Percentiles rank a stretch among this genome's conserved stretches.
phyloP scores from a whole-genome alignment of 2,113 vertebrate genomes.

The Vulpes lagopus region DNA sequence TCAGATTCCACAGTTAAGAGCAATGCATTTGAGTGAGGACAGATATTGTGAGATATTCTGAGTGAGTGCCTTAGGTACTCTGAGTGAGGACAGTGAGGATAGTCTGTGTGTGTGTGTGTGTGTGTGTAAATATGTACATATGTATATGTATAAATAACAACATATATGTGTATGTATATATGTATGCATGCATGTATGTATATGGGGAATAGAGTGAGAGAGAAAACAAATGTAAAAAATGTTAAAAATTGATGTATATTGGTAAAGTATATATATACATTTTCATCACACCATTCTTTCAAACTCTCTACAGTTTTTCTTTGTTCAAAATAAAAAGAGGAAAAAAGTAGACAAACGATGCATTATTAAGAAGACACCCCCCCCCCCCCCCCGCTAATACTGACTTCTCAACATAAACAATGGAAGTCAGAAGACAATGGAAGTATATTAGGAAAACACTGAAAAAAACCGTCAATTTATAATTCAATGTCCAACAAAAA shows the following conservation, averaged over 20 bases:
- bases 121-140: background rate
- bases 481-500: background rate
- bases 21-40: background rate
- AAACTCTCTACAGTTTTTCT: constrained; percentile 7
- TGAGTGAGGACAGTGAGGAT: background rate
- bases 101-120: background rate
- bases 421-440: background rate
- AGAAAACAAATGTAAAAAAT: background rate
- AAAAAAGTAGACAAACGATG: background rate
- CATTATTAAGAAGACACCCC: background rate
- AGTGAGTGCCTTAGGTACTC: background rate
- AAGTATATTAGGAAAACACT: background rate
- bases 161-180: background rate
- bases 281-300: background rate
- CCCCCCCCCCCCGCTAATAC: background rate
- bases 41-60: background rate
- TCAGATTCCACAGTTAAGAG: background rate
- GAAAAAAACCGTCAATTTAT: background rate
- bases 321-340: background rate
- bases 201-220: background rate
- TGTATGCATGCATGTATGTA: background rate
- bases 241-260: background rate
- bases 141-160: background rate
- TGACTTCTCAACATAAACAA: background rate
- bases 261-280: background rate